These are phyloP conservation scores for Ctenomys sociabilis DNA, from an alignment of 2,113 vertebrate species.

Conservation along the genomic window DNA sequence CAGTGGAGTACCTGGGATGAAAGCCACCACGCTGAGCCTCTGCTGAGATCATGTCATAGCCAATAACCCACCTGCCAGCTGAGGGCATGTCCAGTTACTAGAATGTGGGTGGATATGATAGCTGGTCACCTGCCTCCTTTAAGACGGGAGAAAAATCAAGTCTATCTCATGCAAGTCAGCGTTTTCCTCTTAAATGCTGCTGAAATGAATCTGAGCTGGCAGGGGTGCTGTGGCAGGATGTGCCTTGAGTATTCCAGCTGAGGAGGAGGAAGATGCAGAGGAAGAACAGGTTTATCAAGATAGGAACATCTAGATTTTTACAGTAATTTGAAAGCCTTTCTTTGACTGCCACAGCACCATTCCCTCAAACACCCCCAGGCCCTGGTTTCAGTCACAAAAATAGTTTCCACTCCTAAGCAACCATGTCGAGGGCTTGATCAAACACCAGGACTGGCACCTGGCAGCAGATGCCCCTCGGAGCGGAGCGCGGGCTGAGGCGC, in stretches of 20 bases:
- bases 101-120: not conserved
- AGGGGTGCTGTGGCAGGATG: rapidly evolving
- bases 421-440: rapidly evolving
- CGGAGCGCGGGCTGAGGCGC: not conserved
- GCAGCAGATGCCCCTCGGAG: rapidly evolving
- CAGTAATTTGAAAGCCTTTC: not conserved
- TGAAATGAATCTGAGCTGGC: no score
- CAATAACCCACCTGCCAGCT: not conserved
- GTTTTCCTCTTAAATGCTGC: rapidly evolving
- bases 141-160: rapidly evolving
- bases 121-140: not conserved
- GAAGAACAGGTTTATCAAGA: not conserved
- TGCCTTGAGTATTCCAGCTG: rapidly evolving
- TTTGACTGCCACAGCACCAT: not conserved
- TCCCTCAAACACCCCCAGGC: not conserved
- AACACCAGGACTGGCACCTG: rapidly evolving
- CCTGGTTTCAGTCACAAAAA: not conserved
- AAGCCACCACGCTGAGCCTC: not conserved
- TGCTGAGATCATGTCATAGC: not conserved
- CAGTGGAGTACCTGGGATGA: not conserved
- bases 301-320: not conserved
- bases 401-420: not conserved
- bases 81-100: rapidly evolving
- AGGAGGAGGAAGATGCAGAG: not conserved
- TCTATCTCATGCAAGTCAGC: not conserved